Evolutionary conservation across 2,797 vertebrate species (phyloP), one percentile per base, ranked within the genome.

Genomic region (Mus spretus): DNA sequence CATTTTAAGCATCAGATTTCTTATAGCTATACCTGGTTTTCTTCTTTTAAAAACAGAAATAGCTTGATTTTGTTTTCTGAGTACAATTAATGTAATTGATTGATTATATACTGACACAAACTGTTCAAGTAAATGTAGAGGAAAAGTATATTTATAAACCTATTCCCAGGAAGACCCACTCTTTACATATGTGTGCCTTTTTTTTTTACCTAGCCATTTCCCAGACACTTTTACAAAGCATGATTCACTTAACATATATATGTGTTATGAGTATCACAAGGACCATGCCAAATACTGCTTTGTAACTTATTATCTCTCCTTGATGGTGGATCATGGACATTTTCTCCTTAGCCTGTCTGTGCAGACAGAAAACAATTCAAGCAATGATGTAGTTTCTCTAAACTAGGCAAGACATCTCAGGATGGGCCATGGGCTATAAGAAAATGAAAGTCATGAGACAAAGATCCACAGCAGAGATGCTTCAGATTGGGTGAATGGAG

Each of bases 231-330:
- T 90, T 80, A 87, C 47, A 93, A 95, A 65, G 65, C 7, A 86
- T 40, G 55, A 89, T 86, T 95, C 61, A 90, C 59, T 75, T 37
- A 94, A 94, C 2, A 90, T 74, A 92, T 87, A 85, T 65, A 90
- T 84, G 57, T 90, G 31, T 75, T 81, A 75, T 93, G 24, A 94
- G 40, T 87, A 87, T 84, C 84, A 92, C 11, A 81, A 93, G 50
- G 5, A 63, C 82, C 72, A 88, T 9, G 70, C 1, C 37, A 79
- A 14, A 84, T 59, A 93, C 74, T 84, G 22, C 31, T 92, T 94
- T 84, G 44, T 90, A 94, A 85, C 78, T 93, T 80, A 82, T 53
- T 77, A 50, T 92, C 90, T 82, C 89, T 6, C 79, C 24, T 90
- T 84, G 37, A 78, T 5, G n/a, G n/a, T n/a, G n/a, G n/a, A n/a